Percentiles rank a stretch among this genome's conserved stretches.
phyloP scores from a whole-genome alignment of 2,888 invertebrate species.

The Chrysolina americana region DNA sequence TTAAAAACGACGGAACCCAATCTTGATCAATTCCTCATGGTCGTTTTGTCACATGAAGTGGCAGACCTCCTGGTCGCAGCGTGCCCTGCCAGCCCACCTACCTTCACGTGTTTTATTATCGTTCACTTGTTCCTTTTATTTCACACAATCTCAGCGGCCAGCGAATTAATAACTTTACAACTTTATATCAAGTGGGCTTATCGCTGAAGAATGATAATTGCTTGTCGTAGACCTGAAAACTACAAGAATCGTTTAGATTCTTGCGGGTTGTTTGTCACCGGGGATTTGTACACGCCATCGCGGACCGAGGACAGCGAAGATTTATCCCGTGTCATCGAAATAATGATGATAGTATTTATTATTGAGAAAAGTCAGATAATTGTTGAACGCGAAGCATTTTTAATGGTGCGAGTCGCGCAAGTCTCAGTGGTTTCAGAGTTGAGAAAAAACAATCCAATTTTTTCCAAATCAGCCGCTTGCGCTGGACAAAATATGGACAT shows the following conservation, averaged over 20 bases:
- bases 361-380: too few relatives aligned
- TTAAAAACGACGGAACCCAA: conserved; percentile 67
- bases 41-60: conserved; percentile 69
- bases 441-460: too few relatives aligned
- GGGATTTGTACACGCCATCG: conserved; percentile 11
- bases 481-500: too few relatives aligned
- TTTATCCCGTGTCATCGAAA: not conserved
- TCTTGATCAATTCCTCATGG: conserved; percentile 69
- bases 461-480: too few relatives aligned
- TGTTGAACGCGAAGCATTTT: too few relatives aligned
- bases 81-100: conserved; percentile 66
- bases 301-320: not conserved
- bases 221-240: conserved; percentile 43
- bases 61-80: conserved; percentile 68
- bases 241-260: conserved; percentile 46
- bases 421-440: too few relatives aligned
- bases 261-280: conserved; percentile 39
- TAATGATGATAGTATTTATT: not conserved
- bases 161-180: conserved; percentile 66
- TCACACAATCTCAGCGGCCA: conserved; percentile 64
- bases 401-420: too few relatives aligned
- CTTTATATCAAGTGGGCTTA: conserved; percentile 61
- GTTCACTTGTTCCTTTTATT: conserved; percentile 63
- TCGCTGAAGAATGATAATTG: conserved; percentile 47
- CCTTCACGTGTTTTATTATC: conserved; percentile 67